Base-by-base conservation (phyloP, 1,140 invertebrate species). In the Rhizoglyphus robini region DNA sequence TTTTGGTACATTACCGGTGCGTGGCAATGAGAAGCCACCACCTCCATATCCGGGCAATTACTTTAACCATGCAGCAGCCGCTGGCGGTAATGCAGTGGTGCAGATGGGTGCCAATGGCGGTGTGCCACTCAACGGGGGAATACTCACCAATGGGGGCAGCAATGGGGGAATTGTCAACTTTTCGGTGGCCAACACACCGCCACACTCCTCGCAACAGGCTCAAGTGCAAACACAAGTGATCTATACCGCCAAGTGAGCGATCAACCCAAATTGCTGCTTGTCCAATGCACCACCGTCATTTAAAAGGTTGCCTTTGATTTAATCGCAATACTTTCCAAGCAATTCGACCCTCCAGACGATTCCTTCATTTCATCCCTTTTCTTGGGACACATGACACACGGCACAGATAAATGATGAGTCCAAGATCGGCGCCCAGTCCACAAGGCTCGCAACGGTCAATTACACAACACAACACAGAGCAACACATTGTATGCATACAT, bases 1-100 rank as follows among this genome's bases (percentile, higher is more conserved):
- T 11, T 60, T 60, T 60, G 58, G 58, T 20, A 60, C 58, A 60
- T 46, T 60, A 38, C 58, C 58, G 27, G 29, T 11, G n/a, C 58
- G 58, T 38, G 27, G 58, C 36, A 41, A 18, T 41, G 36, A 41
- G 51, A 25, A 54, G 20, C 51, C 51, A 23, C 51, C 51, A 32
- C 51, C 51, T 8, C 23, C 51, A 25, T 54, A 54, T 54, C 51
- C 51, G 51, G 51, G 51, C 8, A 54, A 54, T 32, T 54, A 54
- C 20, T 54, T 54, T 20, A 54, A 54, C 23, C 8, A 23, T 8
- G 8, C 23, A 5, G 51, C 8, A 54, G 20, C 23, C 15, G 51
- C 8, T 27, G 51, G 51, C 23, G 51, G 51, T 54, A 32, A 25
- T 54, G 51, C 20, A 11, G 20, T 5, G 8, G 51, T 41, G 51